phyloP scores from a whole-genome alignment of 1,140 invertebrate genomes.

The Macrosteles quadrilineatus region DNA sequence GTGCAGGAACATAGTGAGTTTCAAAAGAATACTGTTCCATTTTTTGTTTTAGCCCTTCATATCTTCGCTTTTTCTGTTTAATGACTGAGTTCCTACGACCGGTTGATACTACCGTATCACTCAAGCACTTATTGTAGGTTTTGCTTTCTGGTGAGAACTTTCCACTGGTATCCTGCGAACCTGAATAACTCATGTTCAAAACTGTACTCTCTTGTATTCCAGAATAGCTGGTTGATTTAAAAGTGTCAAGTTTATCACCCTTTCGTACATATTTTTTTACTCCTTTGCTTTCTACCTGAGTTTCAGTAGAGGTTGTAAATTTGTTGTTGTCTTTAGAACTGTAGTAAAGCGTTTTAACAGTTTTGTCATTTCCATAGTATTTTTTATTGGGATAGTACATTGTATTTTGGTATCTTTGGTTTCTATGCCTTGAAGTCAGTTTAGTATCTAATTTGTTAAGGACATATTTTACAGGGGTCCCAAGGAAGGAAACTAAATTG shows the following conservation, averaged over 20 bases:
- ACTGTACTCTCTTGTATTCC: background rate
- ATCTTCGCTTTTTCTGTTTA: too few relatives aligned
- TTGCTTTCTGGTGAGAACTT: too few relatives aligned
- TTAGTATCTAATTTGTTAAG: background rate
- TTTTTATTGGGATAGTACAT: background rate
- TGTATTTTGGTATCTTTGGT: background rate
- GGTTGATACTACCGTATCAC: too few relatives aligned
- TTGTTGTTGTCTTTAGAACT: background rate
- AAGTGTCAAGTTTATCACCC: background rate
- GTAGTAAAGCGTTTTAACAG: background rate
- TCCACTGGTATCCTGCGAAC: background rate
- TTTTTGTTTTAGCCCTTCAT: too few relatives aligned
- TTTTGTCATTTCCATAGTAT: background rate
- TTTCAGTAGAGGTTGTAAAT: background rate
- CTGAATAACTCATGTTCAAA: constrained; percentile 1
- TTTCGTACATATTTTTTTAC: background rate
- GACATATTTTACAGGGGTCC: constrained; percentile 6
- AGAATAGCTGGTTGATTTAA: background rate
- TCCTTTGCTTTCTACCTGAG: background rate
- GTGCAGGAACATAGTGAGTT: too few relatives aligned
- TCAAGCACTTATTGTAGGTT: too few relatives aligned
- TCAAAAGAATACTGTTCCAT: too few relatives aligned
- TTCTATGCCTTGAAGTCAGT: background rate
- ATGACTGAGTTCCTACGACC: too few relatives aligned
- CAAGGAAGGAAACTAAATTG: constrained; percentile 7